Conservation (phyloP, 2,113 vertebrate genomes). For the Neofelis nebulosa region DNA sequence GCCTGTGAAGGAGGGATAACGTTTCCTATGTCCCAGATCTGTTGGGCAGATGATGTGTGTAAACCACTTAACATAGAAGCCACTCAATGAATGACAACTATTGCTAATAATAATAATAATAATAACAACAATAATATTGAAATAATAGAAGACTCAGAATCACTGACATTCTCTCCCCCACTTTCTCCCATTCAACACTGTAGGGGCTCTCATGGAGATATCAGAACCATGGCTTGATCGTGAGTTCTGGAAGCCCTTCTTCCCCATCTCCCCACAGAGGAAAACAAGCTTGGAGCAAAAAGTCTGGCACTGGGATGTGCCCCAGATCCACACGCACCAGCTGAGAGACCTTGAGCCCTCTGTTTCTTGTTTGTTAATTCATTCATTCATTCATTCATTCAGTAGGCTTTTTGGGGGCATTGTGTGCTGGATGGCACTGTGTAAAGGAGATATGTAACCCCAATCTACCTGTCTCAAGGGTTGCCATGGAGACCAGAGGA, state of each 20-base stretch:
- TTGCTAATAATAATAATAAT: neutral
- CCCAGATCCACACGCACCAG: neutral
- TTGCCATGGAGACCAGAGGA: neutral
- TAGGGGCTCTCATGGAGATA: neutral
- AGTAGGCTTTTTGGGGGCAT: neutral
- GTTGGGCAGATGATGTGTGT: neutral
- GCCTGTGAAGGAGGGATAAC: neutral
- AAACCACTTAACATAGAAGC: neutral
- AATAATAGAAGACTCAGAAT: neutral
- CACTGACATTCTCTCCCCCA: neutral
- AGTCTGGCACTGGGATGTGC: neutral
- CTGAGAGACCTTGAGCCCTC: neutral
- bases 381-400: no score
- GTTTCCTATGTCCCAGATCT: rapidly evolving
- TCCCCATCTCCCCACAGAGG: neutral
- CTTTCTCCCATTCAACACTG: neutral
- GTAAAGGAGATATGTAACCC: neutral
- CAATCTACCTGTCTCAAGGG: neutral
- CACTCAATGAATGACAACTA: neutral
- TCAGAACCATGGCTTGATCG: neutral
- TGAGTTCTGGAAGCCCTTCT: neutral
- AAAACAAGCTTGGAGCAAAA: neutral
- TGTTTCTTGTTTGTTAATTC: neutral
- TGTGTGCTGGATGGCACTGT: neutral
- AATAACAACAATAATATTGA: no score